These are phyloP conservation scores for Serinus canaria DNA, from an alignment of 2,113 vertebrate genomes.

Conservation along the genomic window DNA sequence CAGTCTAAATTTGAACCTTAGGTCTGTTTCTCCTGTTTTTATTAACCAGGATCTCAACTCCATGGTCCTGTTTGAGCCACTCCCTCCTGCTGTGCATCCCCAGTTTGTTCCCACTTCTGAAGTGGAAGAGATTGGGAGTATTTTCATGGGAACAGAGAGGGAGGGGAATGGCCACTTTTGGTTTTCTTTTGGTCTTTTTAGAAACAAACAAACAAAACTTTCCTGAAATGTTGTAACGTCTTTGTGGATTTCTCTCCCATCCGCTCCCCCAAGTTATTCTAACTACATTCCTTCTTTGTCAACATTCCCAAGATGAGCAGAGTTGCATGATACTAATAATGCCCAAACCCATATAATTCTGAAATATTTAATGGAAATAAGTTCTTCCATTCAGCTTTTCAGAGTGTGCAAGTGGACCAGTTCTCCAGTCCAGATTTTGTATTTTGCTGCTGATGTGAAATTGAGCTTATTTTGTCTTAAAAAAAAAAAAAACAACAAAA, in stretches of 20 bases:
- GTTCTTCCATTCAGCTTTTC: background rate
- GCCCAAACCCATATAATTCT: background rate
- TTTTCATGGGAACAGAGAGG: background rate
- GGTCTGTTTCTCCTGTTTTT: background rate
- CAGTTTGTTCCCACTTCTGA: background rate
- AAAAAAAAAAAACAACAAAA: background rate
- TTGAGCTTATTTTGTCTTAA: background rate
- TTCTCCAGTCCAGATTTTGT: background rate
- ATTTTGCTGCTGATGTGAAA: background rate
- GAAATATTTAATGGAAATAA: background rate
- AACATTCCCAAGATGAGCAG: background rate
- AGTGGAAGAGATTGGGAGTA: background rate
- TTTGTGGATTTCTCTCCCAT: background rate
- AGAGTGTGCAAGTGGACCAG: background rate
- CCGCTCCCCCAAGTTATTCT: accelerated
- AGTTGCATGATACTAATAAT: background rate
- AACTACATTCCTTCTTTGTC: background rate
- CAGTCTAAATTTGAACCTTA: background rate
- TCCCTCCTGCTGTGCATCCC: background rate
- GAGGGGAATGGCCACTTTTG: background rate
- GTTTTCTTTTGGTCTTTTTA: background rate
- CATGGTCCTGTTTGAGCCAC: background rate
- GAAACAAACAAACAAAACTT: background rate
- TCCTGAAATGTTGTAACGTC: background rate
- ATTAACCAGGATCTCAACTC: background rate